A percentile compares a stretch with the other conserved stretches of the same genome.
phyloP scores from a whole-genome alignment of 2,888 invertebrate genomes.

The Luperina testacea region DNA sequence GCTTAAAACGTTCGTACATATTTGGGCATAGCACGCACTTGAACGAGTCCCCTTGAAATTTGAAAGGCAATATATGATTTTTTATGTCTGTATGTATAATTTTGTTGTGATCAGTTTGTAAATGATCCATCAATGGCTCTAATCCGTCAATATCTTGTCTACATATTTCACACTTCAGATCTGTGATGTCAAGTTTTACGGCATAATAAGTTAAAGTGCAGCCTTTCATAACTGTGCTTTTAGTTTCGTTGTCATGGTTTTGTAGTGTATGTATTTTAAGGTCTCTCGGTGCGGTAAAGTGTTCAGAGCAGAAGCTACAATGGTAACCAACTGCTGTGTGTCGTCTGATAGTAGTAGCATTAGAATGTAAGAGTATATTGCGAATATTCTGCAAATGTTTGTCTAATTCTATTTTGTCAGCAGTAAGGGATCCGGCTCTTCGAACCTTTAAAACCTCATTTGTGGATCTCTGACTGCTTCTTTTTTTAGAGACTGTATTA shows the following conservation, averaged over 20 bases:
- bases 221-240: slow-evolving; percentile 70
- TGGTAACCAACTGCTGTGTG: slow-evolving; percentile 73
- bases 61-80: slow-evolving; percentile 63
- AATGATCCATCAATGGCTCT: slow-evolving; percentile 40
- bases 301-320: slow-evolving; percentile 75
- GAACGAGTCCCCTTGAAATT: slow-evolving; percentile 51
- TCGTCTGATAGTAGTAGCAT: slow-evolving; percentile 78
- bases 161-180: slow-evolving; percentile 55
- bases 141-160: slow-evolving; percentile 38
- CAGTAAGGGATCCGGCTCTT: neutral
- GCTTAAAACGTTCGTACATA: slow-evolving; percentile 49
- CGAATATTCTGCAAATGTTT: slow-evolving; percentile 70
- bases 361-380: slow-evolving; percentile 73
- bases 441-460: slow-evolving; percentile 10
- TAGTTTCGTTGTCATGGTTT: slow-evolving; percentile 66
- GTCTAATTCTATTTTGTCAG: slow-evolving; percentile 39
- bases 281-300: slow-evolving; percentile 69
- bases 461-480: neutral
- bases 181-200: slow-evolving; percentile 61
- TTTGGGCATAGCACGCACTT: slow-evolving; percentile 48
- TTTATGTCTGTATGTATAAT: slow-evolving; percentile 54
- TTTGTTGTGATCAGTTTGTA: slow-evolving; percentile 44
- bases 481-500: slow-evolving; percentile 25
- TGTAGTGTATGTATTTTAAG: slow-evolving; percentile 75
- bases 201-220: slow-evolving; percentile 56